These are phyloP conservation scores for Liolophura sinensis DNA, from an alignment of 1,140 invertebrate genomes.

Conservation along the genomic window DNA sequence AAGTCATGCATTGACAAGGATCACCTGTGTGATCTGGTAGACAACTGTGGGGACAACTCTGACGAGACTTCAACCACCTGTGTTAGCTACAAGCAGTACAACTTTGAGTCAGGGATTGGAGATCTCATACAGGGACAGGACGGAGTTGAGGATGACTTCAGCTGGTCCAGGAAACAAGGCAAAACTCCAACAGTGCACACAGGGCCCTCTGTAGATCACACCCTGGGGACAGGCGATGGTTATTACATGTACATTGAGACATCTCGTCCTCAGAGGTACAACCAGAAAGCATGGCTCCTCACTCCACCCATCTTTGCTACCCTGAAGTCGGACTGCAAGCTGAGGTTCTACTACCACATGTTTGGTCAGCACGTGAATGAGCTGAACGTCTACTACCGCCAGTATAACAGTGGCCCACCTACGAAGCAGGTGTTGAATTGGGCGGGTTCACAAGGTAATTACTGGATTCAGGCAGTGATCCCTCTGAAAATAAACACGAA, in stretches of 20 bases:
- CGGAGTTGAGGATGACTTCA: slow-evolving; percentile 38
- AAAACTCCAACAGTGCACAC: slow-evolving; percentile 24
- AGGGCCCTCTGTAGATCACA: slow-evolving; percentile 42
- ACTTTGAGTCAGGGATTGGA: slow-evolving; percentile 37
- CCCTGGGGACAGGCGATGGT: slow-evolving; percentile 39
- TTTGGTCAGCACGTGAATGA: slow-evolving; percentile 43
- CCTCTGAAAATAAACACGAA: slow-evolving; percentile 18
- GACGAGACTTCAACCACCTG: slow-evolving; percentile 49
- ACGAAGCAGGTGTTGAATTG: slow-evolving; percentile 26
- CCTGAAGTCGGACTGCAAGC: slow-evolving; percentile 4
- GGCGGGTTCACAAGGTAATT: slow-evolving; percentile 35
- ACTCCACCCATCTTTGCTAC: slow-evolving; percentile 26
- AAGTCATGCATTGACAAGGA: slow-evolving; percentile 33
- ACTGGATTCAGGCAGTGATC: slow-evolving; percentile 32
- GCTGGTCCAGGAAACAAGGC: slow-evolving; percentile 43
- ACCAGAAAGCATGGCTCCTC: slow-evolving; percentile 33
- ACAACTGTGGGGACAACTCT: slow-evolving; percentile 56
- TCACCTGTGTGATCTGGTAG: slow-evolving; percentile 48
- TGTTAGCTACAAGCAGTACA: slow-evolving; percentile 23
- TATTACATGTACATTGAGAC: slow-evolving; percentile 50
- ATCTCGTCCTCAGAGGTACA: slow-evolving; percentile 59
- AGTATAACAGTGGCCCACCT: slow-evolving; percentile 35
- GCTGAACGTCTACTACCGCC: slow-evolving; percentile 41
- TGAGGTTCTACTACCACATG: slow-evolving; percentile 53
- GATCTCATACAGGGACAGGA: slow-evolving; percentile 24